These are phyloP conservation scores for Drosophila demipolita DNA, from an alignment of 2,888 invertebrate genomes.

Conservation along the genomic window DNA sequence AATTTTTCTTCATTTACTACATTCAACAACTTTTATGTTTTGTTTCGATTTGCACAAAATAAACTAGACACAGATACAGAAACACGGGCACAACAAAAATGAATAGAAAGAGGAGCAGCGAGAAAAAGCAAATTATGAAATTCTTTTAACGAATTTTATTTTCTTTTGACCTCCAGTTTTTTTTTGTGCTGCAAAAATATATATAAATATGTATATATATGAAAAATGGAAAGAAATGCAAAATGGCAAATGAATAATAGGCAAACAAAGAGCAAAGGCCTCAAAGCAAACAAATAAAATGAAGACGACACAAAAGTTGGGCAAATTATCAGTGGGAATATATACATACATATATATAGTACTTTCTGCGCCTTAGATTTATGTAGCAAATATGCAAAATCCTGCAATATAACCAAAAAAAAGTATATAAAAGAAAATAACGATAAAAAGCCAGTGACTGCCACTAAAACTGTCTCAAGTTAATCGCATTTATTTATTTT, in stretches of 20 bases:
- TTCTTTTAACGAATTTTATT: conserved; percentile 41
- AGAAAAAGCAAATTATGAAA: conserved; percentile 47
- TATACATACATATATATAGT: conserved; percentile 4
- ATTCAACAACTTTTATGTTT: not conserved
- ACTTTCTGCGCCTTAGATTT: conserved; percentile 60
- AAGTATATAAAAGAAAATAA: conserved; percentile 20
- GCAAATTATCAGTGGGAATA: conserved; percentile 33
- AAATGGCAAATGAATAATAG: conserved; percentile 19
- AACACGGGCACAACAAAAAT: conserved; percentile 20
- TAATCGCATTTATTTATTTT: conserved; percentile 82
- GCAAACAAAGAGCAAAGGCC: conserved; percentile 9
- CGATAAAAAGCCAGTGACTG: conserved; percentile 27
- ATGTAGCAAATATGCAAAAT: conserved; percentile 55
- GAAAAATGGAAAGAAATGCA: conserved; percentile 7
- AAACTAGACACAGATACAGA: conserved; percentile 7
- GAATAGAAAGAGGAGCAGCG: conserved; percentile 5
- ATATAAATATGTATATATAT: conserved; percentile 11
- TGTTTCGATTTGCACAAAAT: not conserved
- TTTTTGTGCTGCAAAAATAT: conserved; percentile 42
- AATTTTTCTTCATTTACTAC: not conserved
- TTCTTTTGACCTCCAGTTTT: conserved; percentile 39
- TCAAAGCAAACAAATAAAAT: conserved; percentile 9
- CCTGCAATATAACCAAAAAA: not conserved
- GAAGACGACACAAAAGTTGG: conserved; percentile 17
- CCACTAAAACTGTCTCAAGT: conserved; percentile 78